phyloP scores from a whole-genome alignment of 1,140 invertebrate genomes.

The Bemisia tabaci region DNA sequence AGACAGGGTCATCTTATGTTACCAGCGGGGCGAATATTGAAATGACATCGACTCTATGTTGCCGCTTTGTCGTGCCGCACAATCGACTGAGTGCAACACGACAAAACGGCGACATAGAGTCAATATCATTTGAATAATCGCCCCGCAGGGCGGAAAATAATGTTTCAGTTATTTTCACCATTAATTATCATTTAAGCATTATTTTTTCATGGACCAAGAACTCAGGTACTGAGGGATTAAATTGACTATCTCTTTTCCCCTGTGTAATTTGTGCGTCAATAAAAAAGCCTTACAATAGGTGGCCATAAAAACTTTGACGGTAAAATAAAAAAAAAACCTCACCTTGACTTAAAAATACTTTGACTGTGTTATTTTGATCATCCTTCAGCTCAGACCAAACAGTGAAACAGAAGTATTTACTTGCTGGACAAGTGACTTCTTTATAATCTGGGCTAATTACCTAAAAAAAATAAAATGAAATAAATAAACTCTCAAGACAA shows the following conservation, averaged over 20 bases:
- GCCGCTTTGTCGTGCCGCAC: too few relatives aligned
- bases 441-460: neutral
- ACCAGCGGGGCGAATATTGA: too few relatives aligned
- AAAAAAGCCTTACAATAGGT: too few relatives aligned
- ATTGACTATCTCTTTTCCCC: too few relatives aligned
- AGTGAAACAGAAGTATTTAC: conserved; percentile 29
- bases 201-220: neutral
- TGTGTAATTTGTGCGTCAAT: too few relatives aligned
- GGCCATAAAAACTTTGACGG: conserved; percentile 1
- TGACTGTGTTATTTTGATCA: conserved; percentile 29
- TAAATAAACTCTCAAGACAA: neutral
- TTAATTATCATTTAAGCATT: too few relatives aligned
- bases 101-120: too few relatives aligned
- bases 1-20: too few relatives aligned
- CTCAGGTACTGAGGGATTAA: neutral
- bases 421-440: neutral
- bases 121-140: too few relatives aligned
- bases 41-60: too few relatives aligned
- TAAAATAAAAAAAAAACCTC: conserved; percentile 7
- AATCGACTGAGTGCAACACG: too few relatives aligned
- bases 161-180: neutral
- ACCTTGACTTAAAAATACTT: conserved; percentile 32
- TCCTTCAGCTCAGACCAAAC: conserved; percentile 32
- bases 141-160: neutral
- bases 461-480: neutral